phyloP scores from a whole-genome alignment of 2,888 invertebrate species.

The Campopleginae sp. region DNA sequence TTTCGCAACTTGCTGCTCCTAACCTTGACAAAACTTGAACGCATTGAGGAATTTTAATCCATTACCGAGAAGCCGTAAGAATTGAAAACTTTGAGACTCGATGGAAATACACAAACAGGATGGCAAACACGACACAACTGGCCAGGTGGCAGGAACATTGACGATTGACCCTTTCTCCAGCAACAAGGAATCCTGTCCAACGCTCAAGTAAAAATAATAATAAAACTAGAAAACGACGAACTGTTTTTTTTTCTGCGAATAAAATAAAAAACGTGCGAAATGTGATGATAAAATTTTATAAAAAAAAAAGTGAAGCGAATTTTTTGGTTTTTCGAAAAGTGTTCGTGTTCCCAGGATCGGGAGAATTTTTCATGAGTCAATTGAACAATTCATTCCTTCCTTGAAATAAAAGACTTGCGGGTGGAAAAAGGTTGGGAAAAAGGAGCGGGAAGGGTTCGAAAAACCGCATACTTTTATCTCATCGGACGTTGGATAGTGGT shows the following conservation, averaged over 20 bases:
- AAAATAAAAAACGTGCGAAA: neutral
- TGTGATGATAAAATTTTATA: neutral
- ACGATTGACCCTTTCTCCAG: neutral
- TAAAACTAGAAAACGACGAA: neutral
- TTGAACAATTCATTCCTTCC: neutral
- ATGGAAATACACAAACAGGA: neutral
- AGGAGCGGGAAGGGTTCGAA: conserved; percentile 1
- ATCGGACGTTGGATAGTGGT: conserved; percentile 36
- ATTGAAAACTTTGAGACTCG: neutral
- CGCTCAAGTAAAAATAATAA: neutral
- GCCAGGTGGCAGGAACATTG: neutral
- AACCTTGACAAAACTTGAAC: neutral
- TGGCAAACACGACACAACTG: neutral
- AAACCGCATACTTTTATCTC: neutral
- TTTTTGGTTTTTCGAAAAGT: neutral
- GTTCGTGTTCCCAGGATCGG: neutral
- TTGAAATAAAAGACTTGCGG: neutral
- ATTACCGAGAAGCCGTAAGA: neutral
- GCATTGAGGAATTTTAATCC: neutral
- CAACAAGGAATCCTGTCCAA: neutral
- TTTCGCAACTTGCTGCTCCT: neutral
- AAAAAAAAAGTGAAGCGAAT: neutral
- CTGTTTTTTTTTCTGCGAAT: neutral
- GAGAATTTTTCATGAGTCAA: neutral
- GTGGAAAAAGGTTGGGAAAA: neutral